Evolutionary conservation across 2,113 vertebrate genomes (phyloP).

Genomic region (Aegotheles bennettii): DNA sequence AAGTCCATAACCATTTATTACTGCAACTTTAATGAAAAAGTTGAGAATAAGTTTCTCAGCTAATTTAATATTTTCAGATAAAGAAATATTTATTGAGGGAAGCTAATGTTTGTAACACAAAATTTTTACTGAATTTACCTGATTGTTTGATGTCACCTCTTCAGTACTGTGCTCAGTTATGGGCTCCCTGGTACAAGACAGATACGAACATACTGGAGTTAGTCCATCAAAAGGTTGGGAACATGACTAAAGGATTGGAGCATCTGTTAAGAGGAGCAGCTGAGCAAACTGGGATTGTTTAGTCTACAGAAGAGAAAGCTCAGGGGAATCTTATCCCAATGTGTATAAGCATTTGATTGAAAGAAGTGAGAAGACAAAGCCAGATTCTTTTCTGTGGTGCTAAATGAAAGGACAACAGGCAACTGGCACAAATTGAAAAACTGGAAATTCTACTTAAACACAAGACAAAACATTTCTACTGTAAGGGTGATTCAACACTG

Average conservation of each 20-base stretch:
- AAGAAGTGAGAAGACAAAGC: neutral
- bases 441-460: neutral
- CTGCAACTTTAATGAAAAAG: neutral
- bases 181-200: neutral
- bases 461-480: neutral
- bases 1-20: neutral
- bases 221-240: neutral
- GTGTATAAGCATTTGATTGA: neutral
- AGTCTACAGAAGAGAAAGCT: neutral
- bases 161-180: fast-evolving
- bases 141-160: neutral
- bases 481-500: neutral
- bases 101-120: neutral
- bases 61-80: neutral
- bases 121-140: neutral
- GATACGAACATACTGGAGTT: neutral
- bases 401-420: neutral
- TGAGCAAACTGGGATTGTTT: neutral
- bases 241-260: neutral
- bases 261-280: neutral
- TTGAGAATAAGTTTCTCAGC: neutral
- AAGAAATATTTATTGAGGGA: neutral
- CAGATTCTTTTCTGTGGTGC: neutral
- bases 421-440: neutral
- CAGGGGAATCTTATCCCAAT: neutral